These are phyloP conservation scores for Chauna torquata DNA, from an alignment of 2,113 vertebrate species.

Conservation along the genomic window DNA sequence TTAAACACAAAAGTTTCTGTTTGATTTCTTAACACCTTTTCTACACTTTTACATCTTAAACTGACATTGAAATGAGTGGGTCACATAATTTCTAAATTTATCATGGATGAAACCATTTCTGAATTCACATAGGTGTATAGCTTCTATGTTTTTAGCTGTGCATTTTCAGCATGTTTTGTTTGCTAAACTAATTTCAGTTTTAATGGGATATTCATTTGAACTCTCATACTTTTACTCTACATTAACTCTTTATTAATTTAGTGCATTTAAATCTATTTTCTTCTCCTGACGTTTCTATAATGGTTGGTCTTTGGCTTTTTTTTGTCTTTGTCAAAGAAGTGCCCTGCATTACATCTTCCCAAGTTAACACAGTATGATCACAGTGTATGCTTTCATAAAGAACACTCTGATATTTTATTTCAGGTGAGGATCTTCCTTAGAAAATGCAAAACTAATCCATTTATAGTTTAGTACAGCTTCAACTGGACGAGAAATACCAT, in stretches of 20 bases:
- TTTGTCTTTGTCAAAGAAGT: not conserved
- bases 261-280: not conserved
- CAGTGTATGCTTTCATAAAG: not conserved
- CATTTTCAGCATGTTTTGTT: not conserved
- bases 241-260: not conserved
- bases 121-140: not conserved
- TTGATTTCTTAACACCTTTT: not conserved
- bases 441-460: not conserved
- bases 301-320: accelerated
- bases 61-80: not conserved
- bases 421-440: not conserved
- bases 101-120: not conserved
- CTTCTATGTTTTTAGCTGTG: not conserved
- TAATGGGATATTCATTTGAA: not conserved
- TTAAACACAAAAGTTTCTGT: not conserved
- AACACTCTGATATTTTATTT: not conserved
- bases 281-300: not conserved
- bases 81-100: not conserved
- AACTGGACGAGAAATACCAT: not conserved
- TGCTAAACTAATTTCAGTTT: not conserved
- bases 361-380: not conserved
- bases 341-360: not conserved
- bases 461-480: not conserved
- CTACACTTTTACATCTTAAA: not conserved
- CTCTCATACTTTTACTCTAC: not conserved